Evolutionary conservation across 37 sponge, comb jelly and placozoan species (phyloP).

Genomic region (Haliclona indistincta): DNA sequence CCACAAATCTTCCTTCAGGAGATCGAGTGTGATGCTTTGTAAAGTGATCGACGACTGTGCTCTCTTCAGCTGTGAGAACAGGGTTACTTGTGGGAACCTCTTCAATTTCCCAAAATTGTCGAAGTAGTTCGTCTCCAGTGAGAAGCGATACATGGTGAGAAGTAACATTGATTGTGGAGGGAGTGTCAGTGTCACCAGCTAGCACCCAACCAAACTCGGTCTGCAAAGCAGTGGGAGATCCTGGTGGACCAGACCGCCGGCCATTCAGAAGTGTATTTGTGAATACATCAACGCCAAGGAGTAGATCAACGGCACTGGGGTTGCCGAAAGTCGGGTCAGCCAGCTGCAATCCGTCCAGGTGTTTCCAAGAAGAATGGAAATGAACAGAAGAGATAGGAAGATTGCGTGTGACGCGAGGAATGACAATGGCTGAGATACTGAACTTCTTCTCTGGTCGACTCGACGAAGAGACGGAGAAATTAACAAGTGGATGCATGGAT

Average conservation of each 20-base stretch:
- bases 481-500: background rate
- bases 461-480: background rate
- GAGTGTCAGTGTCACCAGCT: too few relatives aligned
- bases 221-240: background rate
- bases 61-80: constrained; percentile 3
- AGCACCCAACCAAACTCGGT: constrained; percentile 1
- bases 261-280: too few relatives aligned
- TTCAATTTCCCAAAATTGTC: background rate
- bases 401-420: background rate
- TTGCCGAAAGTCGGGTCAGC: background rate
- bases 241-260: background rate
- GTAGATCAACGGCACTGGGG: background rate
- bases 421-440: background rate
- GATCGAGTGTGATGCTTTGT: background rate
- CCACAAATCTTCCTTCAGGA: constrained; percentile 6
- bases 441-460: background rate
- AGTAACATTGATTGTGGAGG: too few relatives aligned
- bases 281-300: background rate
- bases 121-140: background rate
- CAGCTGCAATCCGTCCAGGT: too few relatives aligned
- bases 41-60: constrained; percentile 1
- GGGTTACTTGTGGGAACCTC: background rate
- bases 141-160: background rate
- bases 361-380: background rate
- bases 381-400: background rate